Base-by-base conservation (phyloP, 2,113 vertebrate species). In the Neodontobutis hainanensis region DNA sequence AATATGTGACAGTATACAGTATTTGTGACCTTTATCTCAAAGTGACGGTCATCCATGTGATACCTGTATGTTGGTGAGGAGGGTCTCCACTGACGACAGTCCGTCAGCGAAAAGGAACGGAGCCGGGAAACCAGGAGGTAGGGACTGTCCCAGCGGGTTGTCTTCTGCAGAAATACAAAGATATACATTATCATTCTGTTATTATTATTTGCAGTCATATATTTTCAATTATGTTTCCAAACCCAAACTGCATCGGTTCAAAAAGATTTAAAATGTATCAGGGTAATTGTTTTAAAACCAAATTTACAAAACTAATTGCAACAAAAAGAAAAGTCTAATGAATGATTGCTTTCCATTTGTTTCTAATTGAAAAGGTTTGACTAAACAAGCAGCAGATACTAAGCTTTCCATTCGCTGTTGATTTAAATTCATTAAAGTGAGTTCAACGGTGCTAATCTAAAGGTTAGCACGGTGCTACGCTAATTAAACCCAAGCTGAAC, bases 21-120 rank as follows among this genome's bases (percentile, higher is more conserved):
- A 27, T 27, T 2, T 27, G 19, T 27, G 19, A 27, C 19, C 1
- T 27, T 27, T 27, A 27, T 27, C 19, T 27, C 19, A 27, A 27
- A 27, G 19, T 27, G 19, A 27, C 19, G 19, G 19, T 27, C 19
- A 27, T 27, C 19, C 19, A 27, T 27, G 19, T 27, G 1, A 1
- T 46, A 98, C 96, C 96, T 98, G 97, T 87, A 98, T 96, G 90
- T 98, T 98, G 88, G 95, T 97, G 91, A 98, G 92, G 71, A 98
- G 93, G 27, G 95, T 96, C 91, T 98, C 96, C 89, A 97, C 95
- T 1, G 97, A 98, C 36, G 95, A 97, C 63, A 98, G 84, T 42
- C 95, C 94, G 75, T 98, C 97, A 40, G 95, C 94, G 85, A 96
- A 97, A 74, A 97, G 92, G 83, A 97, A 95, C 0, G 95, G 93